These are phyloP conservation scores for Plestiodon gilberti DNA, from an alignment of 2,113 vertebrate species.

Conservation along the genomic window DNA sequence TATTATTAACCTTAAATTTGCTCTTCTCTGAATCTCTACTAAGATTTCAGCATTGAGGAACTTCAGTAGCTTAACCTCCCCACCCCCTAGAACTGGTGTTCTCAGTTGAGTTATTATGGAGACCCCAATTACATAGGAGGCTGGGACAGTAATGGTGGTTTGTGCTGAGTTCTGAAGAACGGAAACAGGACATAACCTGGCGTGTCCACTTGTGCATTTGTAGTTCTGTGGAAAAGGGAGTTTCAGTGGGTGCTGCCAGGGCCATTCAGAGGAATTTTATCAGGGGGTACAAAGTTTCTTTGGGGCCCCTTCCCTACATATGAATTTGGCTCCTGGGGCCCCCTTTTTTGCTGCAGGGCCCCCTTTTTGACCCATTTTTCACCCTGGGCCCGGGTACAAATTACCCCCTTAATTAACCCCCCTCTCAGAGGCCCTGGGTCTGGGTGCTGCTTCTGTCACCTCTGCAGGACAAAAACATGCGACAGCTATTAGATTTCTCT, in stretches of 20 bases:
- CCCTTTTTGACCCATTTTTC: no score
- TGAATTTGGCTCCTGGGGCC: no score
- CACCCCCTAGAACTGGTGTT: neutral
- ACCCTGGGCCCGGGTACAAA: no score
- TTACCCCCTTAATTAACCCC: no score
- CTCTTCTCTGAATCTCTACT: neutral
- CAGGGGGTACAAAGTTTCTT: no score
- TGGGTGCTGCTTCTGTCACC: no score
- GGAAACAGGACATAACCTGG: neutral
- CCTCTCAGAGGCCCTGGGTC: no score
- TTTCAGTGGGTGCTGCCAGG: no score
- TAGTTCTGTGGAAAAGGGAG: neutral
- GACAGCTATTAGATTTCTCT: neutral
- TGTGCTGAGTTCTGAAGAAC: neutral
- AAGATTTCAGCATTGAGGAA: neutral
- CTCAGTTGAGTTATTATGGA: neutral
- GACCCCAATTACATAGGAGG: neutral
- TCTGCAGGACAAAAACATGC: neutral
- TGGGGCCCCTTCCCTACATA: no score
- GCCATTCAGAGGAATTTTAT: no score
- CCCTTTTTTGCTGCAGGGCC: no score
- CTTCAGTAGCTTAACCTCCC: neutral
- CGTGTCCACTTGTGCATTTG: neutral
- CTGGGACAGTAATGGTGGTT: neutral
- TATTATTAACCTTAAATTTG: neutral